Conservation (phyloP, 2,888 invertebrate species). For the Prostheceraeus crozeri region DNA sequence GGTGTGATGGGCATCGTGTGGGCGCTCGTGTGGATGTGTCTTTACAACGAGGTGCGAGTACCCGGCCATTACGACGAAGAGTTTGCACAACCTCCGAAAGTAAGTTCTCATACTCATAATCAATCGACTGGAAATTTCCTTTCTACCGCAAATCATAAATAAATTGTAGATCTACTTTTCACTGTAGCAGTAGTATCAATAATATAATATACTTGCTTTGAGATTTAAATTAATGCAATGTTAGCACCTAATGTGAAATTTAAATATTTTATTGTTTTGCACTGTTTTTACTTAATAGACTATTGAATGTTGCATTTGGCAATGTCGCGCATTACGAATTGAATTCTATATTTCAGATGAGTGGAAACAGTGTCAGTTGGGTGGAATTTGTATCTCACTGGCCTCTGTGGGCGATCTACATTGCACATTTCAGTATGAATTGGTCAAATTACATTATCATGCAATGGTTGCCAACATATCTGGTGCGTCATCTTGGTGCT, state of each 20-base stretch:
- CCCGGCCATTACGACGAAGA: slow-evolving; percentile 51
- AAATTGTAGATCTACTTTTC: no score
- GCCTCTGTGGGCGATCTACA: slow-evolving; percentile 68
- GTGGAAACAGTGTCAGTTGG: slow-evolving; percentile 63
- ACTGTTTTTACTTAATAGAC: background rate
- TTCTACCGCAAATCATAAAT: no score
- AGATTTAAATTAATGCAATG: no score
- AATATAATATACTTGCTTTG: no score
- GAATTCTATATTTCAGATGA: slow-evolving; percentile 57
- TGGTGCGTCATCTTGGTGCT: slow-evolving; percentile 64
- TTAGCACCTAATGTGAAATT: no score
- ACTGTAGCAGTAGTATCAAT: no score
- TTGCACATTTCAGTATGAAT: slow-evolving; percentile 72
- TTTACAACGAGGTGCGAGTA: slow-evolving; percentile 62
- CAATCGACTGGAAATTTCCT: no score
- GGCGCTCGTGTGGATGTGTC: slow-evolving; percentile 64
- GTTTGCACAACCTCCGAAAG: slow-evolving; percentile 56
- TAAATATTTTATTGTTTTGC: no score
- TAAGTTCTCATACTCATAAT: no score
- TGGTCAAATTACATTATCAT: slow-evolving; percentile 73
- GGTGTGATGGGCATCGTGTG: slow-evolving; percentile 66
- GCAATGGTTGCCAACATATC: slow-evolving; percentile 71
- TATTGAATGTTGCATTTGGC: background rate
- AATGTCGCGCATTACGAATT: background rate
- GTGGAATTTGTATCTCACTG: slow-evolving; percentile 65